Percentiles rank a stretch among this genome's conserved stretches.
Conservation (phyloP, 1,140 invertebrate genomes). For the Penaeus chinensis region DNA sequence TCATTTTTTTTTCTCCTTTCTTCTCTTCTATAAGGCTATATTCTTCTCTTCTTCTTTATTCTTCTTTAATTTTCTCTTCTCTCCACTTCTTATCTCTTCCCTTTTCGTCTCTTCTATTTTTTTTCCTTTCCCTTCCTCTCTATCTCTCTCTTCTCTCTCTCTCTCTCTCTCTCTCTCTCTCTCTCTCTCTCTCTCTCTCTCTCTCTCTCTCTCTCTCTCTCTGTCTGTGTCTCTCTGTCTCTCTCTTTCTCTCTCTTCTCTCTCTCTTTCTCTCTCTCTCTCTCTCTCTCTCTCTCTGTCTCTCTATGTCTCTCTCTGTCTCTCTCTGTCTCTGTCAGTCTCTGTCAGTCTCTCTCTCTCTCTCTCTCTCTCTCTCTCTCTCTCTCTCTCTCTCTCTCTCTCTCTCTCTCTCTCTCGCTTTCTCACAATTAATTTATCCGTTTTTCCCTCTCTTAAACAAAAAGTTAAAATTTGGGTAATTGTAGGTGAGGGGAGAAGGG, state of each 20-base stretch:
- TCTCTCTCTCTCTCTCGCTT: no score
- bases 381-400: neutral
- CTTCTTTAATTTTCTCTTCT: constrained; percentile 14
- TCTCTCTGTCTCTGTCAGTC: neutral
- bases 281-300: neutral
- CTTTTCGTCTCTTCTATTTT: neutral
- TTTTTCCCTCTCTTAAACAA: no score
- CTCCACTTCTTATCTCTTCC: constrained; percentile 13
- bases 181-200: no score
- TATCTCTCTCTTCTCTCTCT: neutral
- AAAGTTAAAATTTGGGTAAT: no score
- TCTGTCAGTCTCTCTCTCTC: neutral
- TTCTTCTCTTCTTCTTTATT: neutral
- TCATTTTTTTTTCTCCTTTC: neutral
- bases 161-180: neutral
- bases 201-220: neutral
- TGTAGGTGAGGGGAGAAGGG: no score
- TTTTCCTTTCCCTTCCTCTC: constrained; percentile 12
- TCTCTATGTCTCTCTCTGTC: no score
- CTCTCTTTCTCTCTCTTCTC: no score
- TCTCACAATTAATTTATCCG: no score
- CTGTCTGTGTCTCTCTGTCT: no score
- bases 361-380: constrained; percentile 1
- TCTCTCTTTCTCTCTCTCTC: no score
- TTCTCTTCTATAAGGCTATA: neutral